Conservation (phyloP, 2,797 vertebrate genomes). For the Arrhamphus sclerolepis region DNA sequence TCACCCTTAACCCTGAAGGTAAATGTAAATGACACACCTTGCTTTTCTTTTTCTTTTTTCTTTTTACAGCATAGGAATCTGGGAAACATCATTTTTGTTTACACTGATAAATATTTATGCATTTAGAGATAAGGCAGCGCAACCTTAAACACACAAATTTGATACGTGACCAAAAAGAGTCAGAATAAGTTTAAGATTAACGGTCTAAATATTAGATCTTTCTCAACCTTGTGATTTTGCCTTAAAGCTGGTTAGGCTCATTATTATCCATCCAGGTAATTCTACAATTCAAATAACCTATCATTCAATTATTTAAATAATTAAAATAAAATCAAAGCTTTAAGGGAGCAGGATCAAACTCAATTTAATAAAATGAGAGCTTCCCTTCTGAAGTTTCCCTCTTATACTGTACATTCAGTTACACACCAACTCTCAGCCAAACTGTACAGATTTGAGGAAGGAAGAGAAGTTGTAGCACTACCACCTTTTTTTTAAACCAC, state of each 20-base stretch:
- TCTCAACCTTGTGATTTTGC: too few relatives aligned
- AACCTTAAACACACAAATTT: conserved; percentile 4
- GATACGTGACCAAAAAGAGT: not conserved
- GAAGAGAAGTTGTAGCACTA: conserved; percentile 9
- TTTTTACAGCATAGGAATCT: conserved; percentile 4
- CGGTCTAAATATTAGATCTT: too few relatives aligned
- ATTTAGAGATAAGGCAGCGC: conserved; percentile 1
- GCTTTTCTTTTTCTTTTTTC: conserved; percentile 10
- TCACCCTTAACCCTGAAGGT: conserved; percentile 16
- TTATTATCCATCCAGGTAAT: too few relatives aligned
- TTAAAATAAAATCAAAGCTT: conserved; percentile 11
- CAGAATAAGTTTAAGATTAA: too few relatives aligned
- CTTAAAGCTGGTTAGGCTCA: too few relatives aligned
- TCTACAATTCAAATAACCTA: too few relatives aligned
- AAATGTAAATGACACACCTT: conserved; percentile 11
- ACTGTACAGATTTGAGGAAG: conserved; percentile 13
- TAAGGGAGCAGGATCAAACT: conserved; percentile 4
- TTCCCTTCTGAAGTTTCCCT: too few relatives aligned
- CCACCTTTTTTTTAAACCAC: conserved; percentile 19
- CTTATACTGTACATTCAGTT: too few relatives aligned
- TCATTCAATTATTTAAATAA: too few relatives aligned
- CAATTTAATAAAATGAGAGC: not conserved
- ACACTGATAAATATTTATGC: conserved; percentile 5
- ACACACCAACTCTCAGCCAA: conserved; percentile 3
- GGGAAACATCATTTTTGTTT: conserved; percentile 6